Evolutionary conservation across 1,140 invertebrate genomes (phyloP), one percentile per base, ranked within the genome.

Genomic region (Panagrolaimus sp.): DNA sequence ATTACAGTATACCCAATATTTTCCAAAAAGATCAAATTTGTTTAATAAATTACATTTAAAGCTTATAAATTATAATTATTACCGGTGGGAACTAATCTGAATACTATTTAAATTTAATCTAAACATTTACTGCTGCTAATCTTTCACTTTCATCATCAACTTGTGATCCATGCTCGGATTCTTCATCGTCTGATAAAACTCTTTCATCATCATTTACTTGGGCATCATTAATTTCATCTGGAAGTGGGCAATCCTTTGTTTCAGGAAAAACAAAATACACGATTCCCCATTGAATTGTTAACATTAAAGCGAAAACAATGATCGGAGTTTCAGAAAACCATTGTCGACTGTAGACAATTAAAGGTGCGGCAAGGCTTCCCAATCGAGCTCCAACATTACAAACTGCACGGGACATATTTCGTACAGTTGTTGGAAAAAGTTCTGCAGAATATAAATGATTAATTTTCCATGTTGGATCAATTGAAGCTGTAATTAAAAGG

Each of bases 381-480:
- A 75, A 63, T 7, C 74, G 65, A 9, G 75, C 55, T 0, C 64
- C 48, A 14, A 77, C 75, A 44, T 75, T 75, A 43, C 74, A 75
- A 9, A 76, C 10, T 15, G 62, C 74, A 17, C 76, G 48, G 6
- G 77, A 68, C 76, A 77, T 77, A 62, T 77, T 77, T 5, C 76
- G 46, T 3, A 77, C 71, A n/a, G 66, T 43, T 9, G 74, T 76
- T 24, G 76, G 76, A 45, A 77, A 77, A 26, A 77, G 55, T 66
- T 78, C 77, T 14, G 74, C 75, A 17, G 76, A 77, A 68, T 75
- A 77, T 38, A 77, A 55, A 58, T 77, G 76, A 32, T 52, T 73
- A 10, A 77, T 79, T 38, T 77, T 77, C 76, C 76, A 77, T 24
- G 70, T 77, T 28, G 76, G 76, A 45, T 77, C 76, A 45, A 77